phyloP scores from a whole-genome alignment of 2,888 invertebrate genomes.

The Matsumyia berberina region DNA sequence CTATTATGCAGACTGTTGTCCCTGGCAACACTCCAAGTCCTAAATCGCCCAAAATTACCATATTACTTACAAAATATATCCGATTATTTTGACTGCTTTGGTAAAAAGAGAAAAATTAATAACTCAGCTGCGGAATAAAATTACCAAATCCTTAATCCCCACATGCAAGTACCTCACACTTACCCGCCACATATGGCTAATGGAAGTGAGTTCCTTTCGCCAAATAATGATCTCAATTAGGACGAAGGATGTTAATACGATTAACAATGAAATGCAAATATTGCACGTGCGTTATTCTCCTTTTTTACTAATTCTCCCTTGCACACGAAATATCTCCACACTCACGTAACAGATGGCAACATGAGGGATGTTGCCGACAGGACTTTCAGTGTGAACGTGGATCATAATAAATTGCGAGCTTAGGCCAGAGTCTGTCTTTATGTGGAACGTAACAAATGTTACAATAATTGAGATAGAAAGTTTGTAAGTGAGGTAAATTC shows the following conservation, averaged over 20 bases:
- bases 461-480: constrained; percentile 64
- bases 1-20: constrained; percentile 19
- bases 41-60: constrained; percentile 62
- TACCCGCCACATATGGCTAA: constrained; percentile 64
- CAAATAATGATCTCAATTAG: constrained; percentile 60
- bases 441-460: constrained; percentile 55
- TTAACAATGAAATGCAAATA: constrained; percentile 72
- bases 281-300: constrained; percentile 65
- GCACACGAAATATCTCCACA: constrained; percentile 36
- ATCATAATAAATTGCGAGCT: constrained; percentile 60
- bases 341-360: constrained; percentile 67
- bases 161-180: constrained; percentile 55
- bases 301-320: constrained; percentile 43
- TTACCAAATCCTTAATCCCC: constrained; percentile 57
- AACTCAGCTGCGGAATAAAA: constrained; percentile 29
- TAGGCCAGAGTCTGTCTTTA: constrained; percentile 37
- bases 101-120: constrained; percentile 65
- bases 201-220: constrained; percentile 33
- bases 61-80: constrained; percentile 52
- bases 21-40: constrained; percentile 4
- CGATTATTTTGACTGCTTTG: constrained; percentile 69
- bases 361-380: constrained; percentile 27
- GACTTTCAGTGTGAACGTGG: constrained; percentile 11
- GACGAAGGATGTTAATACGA: constrained; percentile 66
- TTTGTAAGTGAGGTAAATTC: constrained; percentile 24